phyloP scores from a whole-genome alignment of 1,140 invertebrate species.

The Coboldia fuscipes region DNA sequence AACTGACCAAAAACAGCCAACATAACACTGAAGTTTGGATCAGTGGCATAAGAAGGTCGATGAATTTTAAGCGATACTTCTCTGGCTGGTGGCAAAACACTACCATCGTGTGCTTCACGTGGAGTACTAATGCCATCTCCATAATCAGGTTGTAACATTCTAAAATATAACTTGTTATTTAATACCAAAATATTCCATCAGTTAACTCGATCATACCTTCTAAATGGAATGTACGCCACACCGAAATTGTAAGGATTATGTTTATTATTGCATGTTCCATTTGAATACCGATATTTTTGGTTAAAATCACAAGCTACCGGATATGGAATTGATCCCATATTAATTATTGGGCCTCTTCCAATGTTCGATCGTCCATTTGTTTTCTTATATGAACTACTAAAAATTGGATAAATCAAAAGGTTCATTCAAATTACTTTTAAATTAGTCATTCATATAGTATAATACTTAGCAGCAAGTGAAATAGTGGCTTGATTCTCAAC shows the following conservation, averaged over 20 bases:
- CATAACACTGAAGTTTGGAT: constrained; percentile 58
- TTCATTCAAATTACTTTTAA: constrained; percentile 4
- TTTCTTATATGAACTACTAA: constrained; percentile 10
- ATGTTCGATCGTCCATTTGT: constrained; percentile 22
- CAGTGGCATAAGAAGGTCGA: constrained; percentile 41
- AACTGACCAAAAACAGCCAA: constrained; percentile 87
- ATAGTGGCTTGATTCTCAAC: constrained; percentile 41
- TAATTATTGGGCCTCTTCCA: constrained; percentile 25
- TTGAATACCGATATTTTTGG: constrained; percentile 39
- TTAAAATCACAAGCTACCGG: constrained; percentile 11
- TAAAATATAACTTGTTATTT: too few species aligned
- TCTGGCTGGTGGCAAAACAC: constrained; percentile 42
- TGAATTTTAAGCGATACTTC: constrained; percentile 50
- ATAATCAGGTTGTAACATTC: constrained; percentile 40
- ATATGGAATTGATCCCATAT: constrained; percentile 11
- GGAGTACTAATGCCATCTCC: constrained; percentile 58
- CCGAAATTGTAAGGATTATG: constrained; percentile 40
- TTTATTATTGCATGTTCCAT: constrained; percentile 68
- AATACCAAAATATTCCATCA: too few species aligned
- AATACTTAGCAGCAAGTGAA: constrained; percentile 20
- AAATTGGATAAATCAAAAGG: too few species aligned
- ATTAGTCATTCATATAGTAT: background rate
- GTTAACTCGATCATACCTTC: constrained; percentile 31
- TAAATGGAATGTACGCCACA: constrained; percentile 50
- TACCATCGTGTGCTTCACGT: constrained; percentile 28